A percentile compares a stretch with the other conserved stretches of the same genome.
These are phyloP conservation scores for Drosophila trapezifrons DNA, from an alignment of 1,140 invertebrate species.

Conservation along the genomic window DNA sequence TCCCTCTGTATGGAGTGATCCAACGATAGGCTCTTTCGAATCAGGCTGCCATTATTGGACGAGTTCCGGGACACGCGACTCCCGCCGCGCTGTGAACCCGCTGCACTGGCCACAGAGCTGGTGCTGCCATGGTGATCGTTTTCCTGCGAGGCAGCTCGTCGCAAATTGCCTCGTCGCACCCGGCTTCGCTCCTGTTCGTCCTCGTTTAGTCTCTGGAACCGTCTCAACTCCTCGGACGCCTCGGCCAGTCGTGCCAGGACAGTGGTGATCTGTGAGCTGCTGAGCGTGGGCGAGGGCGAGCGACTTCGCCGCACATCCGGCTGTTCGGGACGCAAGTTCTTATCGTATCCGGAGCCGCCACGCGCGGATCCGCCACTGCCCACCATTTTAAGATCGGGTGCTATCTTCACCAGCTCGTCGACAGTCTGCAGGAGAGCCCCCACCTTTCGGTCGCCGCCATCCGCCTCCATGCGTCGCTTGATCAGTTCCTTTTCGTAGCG, in stretches of 20 bases:
- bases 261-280: constrained; percentile 78
- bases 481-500: constrained; percentile 93
- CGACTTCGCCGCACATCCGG: constrained; percentile 71
- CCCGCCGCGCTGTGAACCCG: constrained; percentile 79
- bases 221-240: constrained; percentile 85
- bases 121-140: constrained; percentile 81
- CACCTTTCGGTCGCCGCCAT: constrained; percentile 81
- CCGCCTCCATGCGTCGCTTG: constrained; percentile 86
- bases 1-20: constrained; percentile 88
- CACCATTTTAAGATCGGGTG: constrained; percentile 86
- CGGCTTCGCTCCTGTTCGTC: constrained; percentile 85
- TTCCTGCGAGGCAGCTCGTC: constrained; percentile 85
- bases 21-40: constrained; percentile 90
- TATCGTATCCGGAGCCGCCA: constrained; percentile 44
- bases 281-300: constrained; percentile 74
- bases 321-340: constrained; percentile 75
- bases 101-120: constrained; percentile 75
- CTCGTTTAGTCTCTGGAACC: constrained; percentile 84
- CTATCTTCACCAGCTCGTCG: constrained; percentile 90
- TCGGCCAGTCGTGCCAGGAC: constrained; percentile 84
- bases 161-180: constrained; percentile 80
- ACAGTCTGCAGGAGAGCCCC: constrained; percentile 89
- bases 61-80: constrained; percentile 83
- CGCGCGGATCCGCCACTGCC: constrained; percentile 61
- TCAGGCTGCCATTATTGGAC: constrained; percentile 86